Conservation (phyloP, 2,888 invertebrate genomes). For the Stenodera caucasica region DNA sequence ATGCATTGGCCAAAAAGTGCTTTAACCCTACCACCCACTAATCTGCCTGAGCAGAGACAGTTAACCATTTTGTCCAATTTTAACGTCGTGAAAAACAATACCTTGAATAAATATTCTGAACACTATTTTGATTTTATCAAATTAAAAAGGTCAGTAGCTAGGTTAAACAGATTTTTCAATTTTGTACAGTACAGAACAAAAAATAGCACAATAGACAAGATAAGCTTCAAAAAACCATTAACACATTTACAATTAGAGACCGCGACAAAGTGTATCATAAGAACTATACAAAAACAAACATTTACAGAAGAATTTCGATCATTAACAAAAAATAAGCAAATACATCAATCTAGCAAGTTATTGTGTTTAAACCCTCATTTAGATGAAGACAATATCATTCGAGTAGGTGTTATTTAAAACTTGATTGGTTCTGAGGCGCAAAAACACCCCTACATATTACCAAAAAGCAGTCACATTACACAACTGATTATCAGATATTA, state of each 20-base stretch:
- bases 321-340: not conserved
- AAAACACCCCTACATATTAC: too few relatives aligned
- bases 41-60: not conserved
- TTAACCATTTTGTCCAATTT: not conserved
- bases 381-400: conserved; percentile 13
- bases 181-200: not conserved
- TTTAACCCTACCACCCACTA: not conserved
- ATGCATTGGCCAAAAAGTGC: not conserved
- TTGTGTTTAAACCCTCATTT: conserved; percentile 19
- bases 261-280: not conserved
- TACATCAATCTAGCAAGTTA: conserved; percentile 9
- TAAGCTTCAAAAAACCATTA: not conserved
- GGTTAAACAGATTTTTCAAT: too few relatives aligned
- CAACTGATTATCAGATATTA: too few relatives aligned
- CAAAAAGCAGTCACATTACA: too few relatives aligned
- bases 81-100: not conserved
- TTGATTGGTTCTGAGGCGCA: too few relatives aligned
- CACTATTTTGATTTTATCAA: conserved; percentile 3
- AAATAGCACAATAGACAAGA: not conserved
- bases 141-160: not conserved
- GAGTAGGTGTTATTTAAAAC: too few relatives aligned
- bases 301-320: conserved; percentile 3
- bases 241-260: not conserved
- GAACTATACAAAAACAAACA: conserved; percentile 6
- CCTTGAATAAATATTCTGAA: not conserved